phyloP scores from a whole-genome alignment of 2,113 vertebrate species.

The Petrocephalus zakoni region DNA sequence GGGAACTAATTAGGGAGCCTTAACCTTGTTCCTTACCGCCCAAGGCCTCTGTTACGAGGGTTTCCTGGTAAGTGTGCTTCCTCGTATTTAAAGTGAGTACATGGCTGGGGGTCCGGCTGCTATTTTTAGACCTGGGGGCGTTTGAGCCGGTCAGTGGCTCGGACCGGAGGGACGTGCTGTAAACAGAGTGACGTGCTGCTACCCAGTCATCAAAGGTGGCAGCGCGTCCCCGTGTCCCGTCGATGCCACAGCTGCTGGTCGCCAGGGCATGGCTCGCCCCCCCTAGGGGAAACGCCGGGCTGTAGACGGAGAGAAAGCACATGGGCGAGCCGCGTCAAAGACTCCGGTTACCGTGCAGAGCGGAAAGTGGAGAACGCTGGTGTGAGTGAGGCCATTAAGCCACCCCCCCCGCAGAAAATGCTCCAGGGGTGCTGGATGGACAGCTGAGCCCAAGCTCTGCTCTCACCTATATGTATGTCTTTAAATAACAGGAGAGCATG shows the following conservation, averaged over 20 bases:
- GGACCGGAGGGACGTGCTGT: background rate
- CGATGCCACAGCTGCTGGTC: background rate
- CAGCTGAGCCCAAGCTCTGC: background rate
- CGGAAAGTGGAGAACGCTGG: background rate
- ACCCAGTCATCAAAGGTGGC: background rate
- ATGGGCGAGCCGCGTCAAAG: background rate
- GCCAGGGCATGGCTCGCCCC: background rate
- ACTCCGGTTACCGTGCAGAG: no score
- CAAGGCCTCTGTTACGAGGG: constrained; percentile 7
- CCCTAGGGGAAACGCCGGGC: background rate
- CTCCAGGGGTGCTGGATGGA: background rate
- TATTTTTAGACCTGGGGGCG: background rate
- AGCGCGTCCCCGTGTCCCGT: background rate
- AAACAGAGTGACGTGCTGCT: constrained; percentile 2
- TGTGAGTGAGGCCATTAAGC: background rate
- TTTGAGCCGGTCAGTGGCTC: background rate
- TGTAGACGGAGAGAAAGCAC: background rate
- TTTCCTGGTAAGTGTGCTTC: constrained; percentile 18
- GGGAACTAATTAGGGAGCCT: background rate
- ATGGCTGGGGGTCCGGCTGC: background rate
- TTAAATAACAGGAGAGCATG: background rate
- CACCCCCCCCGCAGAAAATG: no score
- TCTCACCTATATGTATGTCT: background rate
- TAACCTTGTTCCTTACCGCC: constrained; percentile 1
- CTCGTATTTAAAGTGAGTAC: background rate